Percentiles rank a stretch among this genome's conserved stretches.
Conservation (phyloP, 2,797 vertebrate species). For the Xenops minutus region DNA sequence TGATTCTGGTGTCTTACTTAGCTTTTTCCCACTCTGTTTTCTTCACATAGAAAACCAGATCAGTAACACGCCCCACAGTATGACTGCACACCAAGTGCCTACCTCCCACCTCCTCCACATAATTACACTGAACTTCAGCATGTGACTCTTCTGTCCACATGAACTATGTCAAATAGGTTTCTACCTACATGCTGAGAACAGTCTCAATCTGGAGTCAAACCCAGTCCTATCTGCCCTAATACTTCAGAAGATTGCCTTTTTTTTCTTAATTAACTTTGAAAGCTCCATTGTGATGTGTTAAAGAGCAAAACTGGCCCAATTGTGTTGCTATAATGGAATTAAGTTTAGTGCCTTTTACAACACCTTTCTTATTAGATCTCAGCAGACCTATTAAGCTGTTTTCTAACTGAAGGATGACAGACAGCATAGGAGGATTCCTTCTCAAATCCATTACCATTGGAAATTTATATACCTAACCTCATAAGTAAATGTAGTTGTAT, state of each 20-base stretch:
- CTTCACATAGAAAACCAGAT: neutral
- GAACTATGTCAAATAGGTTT: neutral
- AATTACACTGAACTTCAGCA: neutral
- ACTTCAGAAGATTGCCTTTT: neutral
- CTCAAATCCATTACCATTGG: neutral
- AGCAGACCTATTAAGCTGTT: neutral
- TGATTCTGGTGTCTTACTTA: neutral
- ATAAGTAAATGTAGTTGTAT: neutral
- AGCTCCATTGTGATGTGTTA: neutral
- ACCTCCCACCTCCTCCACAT: neutral
- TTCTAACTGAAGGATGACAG: neutral
- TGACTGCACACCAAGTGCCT: neutral
- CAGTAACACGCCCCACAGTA: neutral
- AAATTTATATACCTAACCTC: neutral
- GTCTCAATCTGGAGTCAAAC: neutral
- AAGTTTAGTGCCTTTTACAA: neutral
- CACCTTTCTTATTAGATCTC: neutral
- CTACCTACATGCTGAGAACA: neutral
- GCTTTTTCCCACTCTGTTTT: neutral
- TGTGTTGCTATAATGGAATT: neutral
- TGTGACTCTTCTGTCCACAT: neutral
- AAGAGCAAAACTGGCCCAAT: neutral
- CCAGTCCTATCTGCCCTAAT: neutral
- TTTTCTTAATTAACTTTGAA: slow-evolving; percentile 10
- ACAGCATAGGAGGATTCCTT: neutral